phyloP scores from a whole-genome alignment of 2,888 invertebrate species.

The Drosophila sordidapex region DNA sequence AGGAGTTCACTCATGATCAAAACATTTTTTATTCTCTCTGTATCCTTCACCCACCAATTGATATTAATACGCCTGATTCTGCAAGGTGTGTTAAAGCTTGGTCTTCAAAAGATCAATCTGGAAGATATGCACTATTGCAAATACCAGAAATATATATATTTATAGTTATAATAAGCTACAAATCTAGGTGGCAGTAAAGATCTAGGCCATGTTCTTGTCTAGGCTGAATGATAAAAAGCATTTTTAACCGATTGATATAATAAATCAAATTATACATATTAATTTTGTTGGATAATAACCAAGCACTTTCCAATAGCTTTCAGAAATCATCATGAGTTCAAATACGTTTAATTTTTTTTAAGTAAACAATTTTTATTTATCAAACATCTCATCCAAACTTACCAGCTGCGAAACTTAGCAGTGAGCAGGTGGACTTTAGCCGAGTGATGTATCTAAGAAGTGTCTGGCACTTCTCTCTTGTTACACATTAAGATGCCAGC shows the following conservation, averaged over 20 bases:
- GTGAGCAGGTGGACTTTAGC: background rate
- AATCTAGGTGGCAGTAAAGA: background rate
- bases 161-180: background rate
- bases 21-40: slow-evolving; percentile 3
- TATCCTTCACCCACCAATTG: background rate
- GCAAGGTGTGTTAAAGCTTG: background rate
- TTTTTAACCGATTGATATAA: background rate
- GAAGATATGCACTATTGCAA: background rate
- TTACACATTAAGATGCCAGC: slow-evolving; percentile 5
- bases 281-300: background rate
- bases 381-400: background rate
- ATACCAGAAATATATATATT: background rate
- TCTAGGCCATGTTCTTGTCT: background rate
- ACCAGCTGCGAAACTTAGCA: background rate
- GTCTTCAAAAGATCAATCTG: background rate
- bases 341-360: background rate
- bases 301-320: background rate
- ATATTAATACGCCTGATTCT: background rate
- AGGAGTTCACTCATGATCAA: slow-evolving; percentile 14
- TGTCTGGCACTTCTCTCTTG: background rate
- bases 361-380: background rate
- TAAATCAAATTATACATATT: background rate
- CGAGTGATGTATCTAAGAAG: background rate
- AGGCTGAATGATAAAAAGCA: background rate
- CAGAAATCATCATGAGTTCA: background rate